Evolutionary conservation across 53 echinoderm and acorn worm genomes (phyloP).

Genomic region (Glandiceps talaboti): DNA sequence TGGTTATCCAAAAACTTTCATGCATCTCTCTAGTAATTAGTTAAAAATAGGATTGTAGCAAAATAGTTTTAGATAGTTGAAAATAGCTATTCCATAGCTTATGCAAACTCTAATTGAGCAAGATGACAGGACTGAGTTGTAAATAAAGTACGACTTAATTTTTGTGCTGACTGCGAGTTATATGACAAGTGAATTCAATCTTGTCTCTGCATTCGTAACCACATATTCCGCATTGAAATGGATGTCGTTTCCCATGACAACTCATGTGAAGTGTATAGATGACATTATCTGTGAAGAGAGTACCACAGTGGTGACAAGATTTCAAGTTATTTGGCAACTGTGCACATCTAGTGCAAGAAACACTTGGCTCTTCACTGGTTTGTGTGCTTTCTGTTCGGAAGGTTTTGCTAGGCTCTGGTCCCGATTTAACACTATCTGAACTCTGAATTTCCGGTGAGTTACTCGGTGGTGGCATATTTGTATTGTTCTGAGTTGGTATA

Average conservation of each 20-base stretch:
- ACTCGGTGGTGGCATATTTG: not conserved
- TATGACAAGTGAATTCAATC: slow-evolving; percentile 98
- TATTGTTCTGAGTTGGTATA: not conserved
- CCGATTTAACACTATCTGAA: not conserved
- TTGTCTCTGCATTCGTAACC: slow-evolving; percentile 88
- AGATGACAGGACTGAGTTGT: slow-evolving; percentile 3
- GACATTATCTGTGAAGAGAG: slow-evolving; percentile 80
- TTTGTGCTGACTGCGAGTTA: slow-evolving; percentile 89
- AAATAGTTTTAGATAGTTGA: not conserved
- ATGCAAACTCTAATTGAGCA: not conserved
- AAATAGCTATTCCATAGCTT: too few relatives aligned
- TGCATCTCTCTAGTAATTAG: too few relatives aligned
- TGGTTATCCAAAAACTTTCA: too few relatives aligned
- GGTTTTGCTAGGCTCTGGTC: not conserved
- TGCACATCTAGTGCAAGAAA: not conserved
- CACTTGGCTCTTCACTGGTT: not conserved
- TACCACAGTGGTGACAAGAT: slow-evolving; percentile 83
- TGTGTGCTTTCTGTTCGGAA: slow-evolving; percentile 2
- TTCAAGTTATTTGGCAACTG: slow-evolving; percentile 39
- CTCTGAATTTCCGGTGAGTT: too few relatives aligned
- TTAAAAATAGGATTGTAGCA: not conserved
- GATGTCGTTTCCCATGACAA: slow-evolving; percentile 78
- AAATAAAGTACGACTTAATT: slow-evolving; percentile 22
- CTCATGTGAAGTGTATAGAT: slow-evolving; percentile 99
- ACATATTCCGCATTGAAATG: slow-evolving; percentile 97